phyloP scores from a whole-genome alignment of 2,797 vertebrate species.

The Rhabdophis nuchalis region DNA sequence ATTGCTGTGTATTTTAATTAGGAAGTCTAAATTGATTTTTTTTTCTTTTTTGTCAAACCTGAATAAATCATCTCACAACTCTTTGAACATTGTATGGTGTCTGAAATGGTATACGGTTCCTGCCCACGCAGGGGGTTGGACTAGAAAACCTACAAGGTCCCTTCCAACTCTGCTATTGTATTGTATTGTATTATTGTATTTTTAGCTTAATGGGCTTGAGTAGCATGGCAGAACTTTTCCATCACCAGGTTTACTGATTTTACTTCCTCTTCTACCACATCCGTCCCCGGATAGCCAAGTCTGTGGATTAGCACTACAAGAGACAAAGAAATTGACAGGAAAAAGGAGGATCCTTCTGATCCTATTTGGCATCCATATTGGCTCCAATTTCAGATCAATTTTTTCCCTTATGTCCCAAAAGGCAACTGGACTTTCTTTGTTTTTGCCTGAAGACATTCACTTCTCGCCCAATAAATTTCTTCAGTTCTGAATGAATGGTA shows the following conservation, averaged over 20 bases:
- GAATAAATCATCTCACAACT: background rate
- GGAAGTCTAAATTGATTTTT: constrained; percentile 45
- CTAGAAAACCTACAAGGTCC: no score
- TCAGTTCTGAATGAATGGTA: background rate
- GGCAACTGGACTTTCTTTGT: background rate
- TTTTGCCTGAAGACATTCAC: background rate
- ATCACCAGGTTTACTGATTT: background rate
- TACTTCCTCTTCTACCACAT: background rate
- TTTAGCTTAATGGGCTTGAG: background rate
- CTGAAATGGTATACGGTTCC: no score
- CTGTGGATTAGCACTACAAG: background rate
- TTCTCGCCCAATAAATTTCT: background rate
- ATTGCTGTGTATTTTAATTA: constrained; percentile 48
- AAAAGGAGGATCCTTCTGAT: background rate
- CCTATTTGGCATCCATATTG: background rate
- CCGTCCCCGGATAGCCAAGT: background rate
- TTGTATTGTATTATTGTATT: no score
- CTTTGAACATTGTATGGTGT: no score
- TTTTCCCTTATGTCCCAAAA: background rate
- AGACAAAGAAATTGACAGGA: background rate
- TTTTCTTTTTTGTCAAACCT: background rate
- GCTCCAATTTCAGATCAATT: background rate
- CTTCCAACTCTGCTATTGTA: no score
- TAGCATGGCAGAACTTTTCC: background rate
- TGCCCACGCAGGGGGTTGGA: no score